Conservation (phyloP, 2,888 invertebrate species). For the Troides oblongomaculatus region DNA sequence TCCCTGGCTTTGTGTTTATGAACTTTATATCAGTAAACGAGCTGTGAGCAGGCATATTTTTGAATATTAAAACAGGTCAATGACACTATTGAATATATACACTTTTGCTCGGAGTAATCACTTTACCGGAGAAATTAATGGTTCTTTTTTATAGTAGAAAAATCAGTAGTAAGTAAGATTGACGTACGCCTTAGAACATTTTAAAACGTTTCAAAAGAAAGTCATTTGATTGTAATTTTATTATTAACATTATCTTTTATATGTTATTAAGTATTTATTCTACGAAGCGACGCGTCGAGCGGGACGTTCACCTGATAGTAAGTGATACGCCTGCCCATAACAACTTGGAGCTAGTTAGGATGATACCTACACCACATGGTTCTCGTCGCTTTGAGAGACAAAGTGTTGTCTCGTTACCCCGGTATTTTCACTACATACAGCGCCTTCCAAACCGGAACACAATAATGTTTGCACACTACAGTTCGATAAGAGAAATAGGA, state of each 20-base stretch:
- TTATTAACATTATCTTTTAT: not conserved
- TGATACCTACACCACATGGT: too few species aligned
- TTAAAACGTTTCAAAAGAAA: not conserved
- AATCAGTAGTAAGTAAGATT: conserved; percentile 19
- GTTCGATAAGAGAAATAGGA: too few species aligned
- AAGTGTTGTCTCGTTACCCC: too few species aligned
- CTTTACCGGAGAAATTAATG: conserved; percentile 10
- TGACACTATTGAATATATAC: conserved; percentile 16
- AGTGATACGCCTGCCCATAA: too few species aligned
- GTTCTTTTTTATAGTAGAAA: conserved; percentile 16
- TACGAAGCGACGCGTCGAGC: too few species aligned
- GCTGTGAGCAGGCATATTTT: conserved; percentile 26
- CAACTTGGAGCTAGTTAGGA: too few species aligned
- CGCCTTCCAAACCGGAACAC: too few species aligned
- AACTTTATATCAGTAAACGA: conserved; percentile 19
- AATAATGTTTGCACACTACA: too few species aligned
- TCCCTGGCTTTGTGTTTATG: conserved; percentile 3
- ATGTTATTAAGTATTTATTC: not conserved
- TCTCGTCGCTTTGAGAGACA: too few species aligned
- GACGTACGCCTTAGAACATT: not conserved
- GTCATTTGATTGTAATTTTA: not conserved
- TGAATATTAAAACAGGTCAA: conserved; percentile 22
- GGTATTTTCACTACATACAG: too few species aligned
- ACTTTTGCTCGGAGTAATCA: conserved; percentile 5
- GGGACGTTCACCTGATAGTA: too few species aligned